phyloP scores from a whole-genome alignment of 2,797 vertebrate genomes.

The Schizopygopsis pylzovi region DNA sequence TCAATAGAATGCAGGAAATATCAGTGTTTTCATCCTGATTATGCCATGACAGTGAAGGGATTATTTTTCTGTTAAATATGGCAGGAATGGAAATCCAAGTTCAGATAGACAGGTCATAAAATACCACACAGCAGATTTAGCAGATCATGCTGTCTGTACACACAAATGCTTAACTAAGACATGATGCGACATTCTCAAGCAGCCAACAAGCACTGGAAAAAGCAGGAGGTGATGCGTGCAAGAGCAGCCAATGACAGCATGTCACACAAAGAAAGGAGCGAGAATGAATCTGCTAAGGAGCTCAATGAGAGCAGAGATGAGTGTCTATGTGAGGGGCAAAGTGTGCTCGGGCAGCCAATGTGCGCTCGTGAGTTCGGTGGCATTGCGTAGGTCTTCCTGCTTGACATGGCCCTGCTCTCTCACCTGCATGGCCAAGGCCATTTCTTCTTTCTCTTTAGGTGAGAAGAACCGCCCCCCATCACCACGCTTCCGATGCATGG shows the following conservation, averaged over 20 bases:
- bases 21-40: slow-evolving; percentile 19
- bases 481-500: slow-evolving; percentile 95
- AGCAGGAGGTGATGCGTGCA: slow-evolving; percentile 21
- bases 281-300: slow-evolving; percentile 15
- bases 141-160: slow-evolving; percentile 21
- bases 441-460: slow-evolving; percentile 92
- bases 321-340: slow-evolving; percentile 53
- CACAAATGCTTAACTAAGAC: slow-evolving; percentile 22
- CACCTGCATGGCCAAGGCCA: slow-evolving; percentile 77
- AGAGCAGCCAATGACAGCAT: slow-evolving; percentile 29
- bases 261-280: slow-evolving; percentile 26
- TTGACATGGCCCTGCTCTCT: slow-evolving; percentile 56
- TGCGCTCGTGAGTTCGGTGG: slow-evolving; percentile 38
- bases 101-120: neutral
- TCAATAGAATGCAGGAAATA: neutral
- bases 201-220: slow-evolving; percentile 24
- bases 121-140: slow-evolving; percentile 4
- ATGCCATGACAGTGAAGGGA: neutral
- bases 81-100: slow-evolving; percentile 1
- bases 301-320: slow-evolving; percentile 33
- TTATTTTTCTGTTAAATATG: slow-evolving; percentile 6
- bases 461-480: slow-evolving; percentile 97
- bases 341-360: slow-evolving; percentile 56
- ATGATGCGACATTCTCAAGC: slow-evolving; percentile 17
- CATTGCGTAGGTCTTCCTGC: slow-evolving; percentile 57